These are phyloP conservation scores for Cervus canadensis DNA, from an alignment of 2,113 vertebrate species.

Conservation along the genomic window DNA sequence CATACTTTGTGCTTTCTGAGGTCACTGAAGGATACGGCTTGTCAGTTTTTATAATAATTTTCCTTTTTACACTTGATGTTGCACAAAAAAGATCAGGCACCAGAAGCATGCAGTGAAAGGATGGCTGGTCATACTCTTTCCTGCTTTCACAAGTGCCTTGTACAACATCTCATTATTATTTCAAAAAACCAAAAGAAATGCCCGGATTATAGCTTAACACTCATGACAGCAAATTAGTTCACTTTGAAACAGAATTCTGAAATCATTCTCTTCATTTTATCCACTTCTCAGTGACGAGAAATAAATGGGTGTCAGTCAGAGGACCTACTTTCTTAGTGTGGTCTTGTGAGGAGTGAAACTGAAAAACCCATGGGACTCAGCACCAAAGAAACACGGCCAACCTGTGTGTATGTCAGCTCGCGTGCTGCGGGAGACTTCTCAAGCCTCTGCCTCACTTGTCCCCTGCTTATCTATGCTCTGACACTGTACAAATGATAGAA, in stretches of 20 bases:
- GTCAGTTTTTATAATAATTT: constrained; percentile 5
- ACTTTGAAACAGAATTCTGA: constrained; percentile 66
- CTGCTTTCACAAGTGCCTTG: background rate
- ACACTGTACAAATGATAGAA: background rate
- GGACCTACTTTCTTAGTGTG: constrained; percentile 66
- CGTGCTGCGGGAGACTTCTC: background rate
- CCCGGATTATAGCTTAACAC: constrained; percentile 40
- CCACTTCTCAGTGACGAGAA: constrained; percentile 72
- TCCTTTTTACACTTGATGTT: constrained; percentile 32
- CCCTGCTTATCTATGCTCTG: constrained; percentile 11
- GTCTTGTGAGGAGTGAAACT: constrained; percentile 75
- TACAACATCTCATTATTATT: constrained; percentile 53
- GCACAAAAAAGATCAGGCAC: constrained; percentile 37
- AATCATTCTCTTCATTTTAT: constrained; percentile 60
- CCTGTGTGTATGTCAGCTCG: constrained; percentile 57
- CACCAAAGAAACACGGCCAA: constrained; percentile 48
- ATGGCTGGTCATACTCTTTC: constrained; percentile 8
- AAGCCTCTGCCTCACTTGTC: background rate
- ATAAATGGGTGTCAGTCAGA: constrained; percentile 71
- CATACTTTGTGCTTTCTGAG: constrained; percentile 16
- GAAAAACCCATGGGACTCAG: constrained; percentile 63
- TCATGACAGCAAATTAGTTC: constrained; percentile 59
- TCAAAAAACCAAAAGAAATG: constrained; percentile 36
- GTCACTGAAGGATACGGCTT: constrained; percentile 12
- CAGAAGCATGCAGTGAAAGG: constrained; percentile 18